Conservation (phyloP, 2,113 vertebrate genomes). For the Toxostoma redivivum region DNA sequence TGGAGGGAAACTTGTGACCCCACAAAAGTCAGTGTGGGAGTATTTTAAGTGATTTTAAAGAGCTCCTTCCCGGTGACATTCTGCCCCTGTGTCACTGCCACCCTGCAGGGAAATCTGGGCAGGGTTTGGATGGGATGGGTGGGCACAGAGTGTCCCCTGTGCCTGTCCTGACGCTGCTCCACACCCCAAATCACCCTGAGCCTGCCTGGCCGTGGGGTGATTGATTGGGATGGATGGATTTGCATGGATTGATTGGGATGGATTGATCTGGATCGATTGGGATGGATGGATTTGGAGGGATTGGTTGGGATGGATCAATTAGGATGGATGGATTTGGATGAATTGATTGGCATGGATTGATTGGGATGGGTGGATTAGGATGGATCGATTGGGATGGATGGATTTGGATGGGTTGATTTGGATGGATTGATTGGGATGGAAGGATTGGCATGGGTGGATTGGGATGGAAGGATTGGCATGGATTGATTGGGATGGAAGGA, state of each 20-base stretch:
- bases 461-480: no score
- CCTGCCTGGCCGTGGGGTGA: rapidly evolving
- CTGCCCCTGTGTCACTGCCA: background rate
- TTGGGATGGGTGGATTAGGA: rapidly evolving
- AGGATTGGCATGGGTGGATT: background rate
- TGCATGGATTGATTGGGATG: no score
- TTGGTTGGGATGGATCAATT: rapidly evolving
- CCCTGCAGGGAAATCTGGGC: background rate
- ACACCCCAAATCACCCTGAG: rapidly evolving
- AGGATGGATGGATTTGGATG: background rate
- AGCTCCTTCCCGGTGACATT: background rate
- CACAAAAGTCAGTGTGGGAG: background rate
- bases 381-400: rapidly evolving
- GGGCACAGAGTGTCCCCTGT: background rate
- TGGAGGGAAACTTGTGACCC: background rate
- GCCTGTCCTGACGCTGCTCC: background rate
- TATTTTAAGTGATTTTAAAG: no score
- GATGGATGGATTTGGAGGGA: background rate
- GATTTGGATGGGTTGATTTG: background rate
- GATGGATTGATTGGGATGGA: background rate
- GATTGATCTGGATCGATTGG: background rate
- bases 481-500: background rate
- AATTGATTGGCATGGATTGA: rapidly evolving
- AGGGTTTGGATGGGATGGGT: background rate
- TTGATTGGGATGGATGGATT: background rate